phyloP scores from a whole-genome alignment of 2,888 invertebrate genomes.

The Unio delphinus region DNA sequence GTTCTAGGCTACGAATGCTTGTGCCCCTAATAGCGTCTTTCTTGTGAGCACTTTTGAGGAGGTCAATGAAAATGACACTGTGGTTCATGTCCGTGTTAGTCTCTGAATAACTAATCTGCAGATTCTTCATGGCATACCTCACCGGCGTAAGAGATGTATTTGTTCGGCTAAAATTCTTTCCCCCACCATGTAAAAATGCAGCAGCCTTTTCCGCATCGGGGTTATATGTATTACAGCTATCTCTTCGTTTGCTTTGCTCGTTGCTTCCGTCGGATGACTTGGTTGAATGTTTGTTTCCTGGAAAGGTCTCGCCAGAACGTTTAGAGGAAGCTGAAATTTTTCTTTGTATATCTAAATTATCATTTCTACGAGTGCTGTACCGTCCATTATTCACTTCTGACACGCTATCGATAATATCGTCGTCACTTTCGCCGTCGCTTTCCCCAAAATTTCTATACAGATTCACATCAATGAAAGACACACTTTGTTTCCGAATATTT shows the following conservation, averaged over 20 bases:
- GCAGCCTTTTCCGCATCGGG: slow-evolving; percentile 48
- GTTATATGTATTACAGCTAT: slow-evolving; percentile 36
- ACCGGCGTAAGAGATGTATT: slow-evolving; percentile 41
- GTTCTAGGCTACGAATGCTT: slow-evolving; percentile 7
- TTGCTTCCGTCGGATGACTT: neutral
- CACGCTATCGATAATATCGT: no score
- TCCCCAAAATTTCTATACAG: no score
- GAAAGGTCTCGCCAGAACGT: neutral
- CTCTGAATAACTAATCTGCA: slow-evolving; percentile 52
- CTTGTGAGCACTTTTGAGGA: slow-evolving; percentile 46
- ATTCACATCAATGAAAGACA: no score
- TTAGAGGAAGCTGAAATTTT: no score
- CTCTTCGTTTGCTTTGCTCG: slow-evolving; percentile 5
- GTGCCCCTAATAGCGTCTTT: slow-evolving; percentile 10
- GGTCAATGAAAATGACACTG: slow-evolving; percentile 48
- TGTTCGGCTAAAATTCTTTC: slow-evolving; percentile 44
- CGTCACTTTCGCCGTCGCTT: no score
- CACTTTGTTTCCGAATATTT: no score
- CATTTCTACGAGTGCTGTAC: no score
- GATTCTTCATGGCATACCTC: slow-evolving; percentile 39
- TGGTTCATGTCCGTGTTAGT: slow-evolving; percentile 53
- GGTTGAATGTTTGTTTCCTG: neutral
- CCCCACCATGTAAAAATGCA: slow-evolving; percentile 40
- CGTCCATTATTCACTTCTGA: no score
- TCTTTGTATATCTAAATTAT: no score